phyloP scores from a whole-genome alignment of 2,888 invertebrate genomes.

The Catocala fraxini region DNA sequence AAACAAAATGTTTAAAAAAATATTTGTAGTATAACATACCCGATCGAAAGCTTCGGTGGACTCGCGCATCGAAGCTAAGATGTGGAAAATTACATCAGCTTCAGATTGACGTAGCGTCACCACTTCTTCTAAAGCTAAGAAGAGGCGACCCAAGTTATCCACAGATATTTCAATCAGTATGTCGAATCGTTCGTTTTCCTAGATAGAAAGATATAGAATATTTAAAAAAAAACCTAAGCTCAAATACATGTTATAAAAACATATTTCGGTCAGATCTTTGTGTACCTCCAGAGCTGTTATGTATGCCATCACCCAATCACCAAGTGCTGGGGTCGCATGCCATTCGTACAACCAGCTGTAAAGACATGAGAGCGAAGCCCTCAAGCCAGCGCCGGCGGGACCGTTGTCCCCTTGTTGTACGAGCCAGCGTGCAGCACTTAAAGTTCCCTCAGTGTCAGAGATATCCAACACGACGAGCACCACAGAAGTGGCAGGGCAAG shows the following conservation, averaged over 20 bases:
- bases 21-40: conserved; percentile 62
- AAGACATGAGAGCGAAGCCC: conserved; percentile 89
- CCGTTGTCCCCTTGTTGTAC: conserved; percentile 75
- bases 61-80: conserved; percentile 89
- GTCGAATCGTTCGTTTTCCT: conserved; percentile 85
- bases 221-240: too few species aligned
- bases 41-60: conserved; percentile 88
- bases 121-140: conserved; percentile 84
- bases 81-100: conserved; percentile 89
- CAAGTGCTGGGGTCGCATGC: conserved; percentile 89
- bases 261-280: conserved; percentile 1
- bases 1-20: too few species aligned
- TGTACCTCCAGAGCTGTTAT: conserved; percentile 88
- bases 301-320: conserved; percentile 90
- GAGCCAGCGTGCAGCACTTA: conserved; percentile 73
- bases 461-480: conserved; percentile 87
- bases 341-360: conserved; percentile 91
- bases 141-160: conserved; percentile 88
- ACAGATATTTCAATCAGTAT: conserved; percentile 89
- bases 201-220: conserved; percentile 13
- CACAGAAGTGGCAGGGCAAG: conserved; percentile 88
- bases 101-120: conserved; percentile 82
- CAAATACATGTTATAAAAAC: background rate
- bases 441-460: conserved; percentile 65
- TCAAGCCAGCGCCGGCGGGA: conserved; percentile 84